Conservation (phyloP, 2,888 invertebrate species). For the Rhamnusium bicolor region DNA sequence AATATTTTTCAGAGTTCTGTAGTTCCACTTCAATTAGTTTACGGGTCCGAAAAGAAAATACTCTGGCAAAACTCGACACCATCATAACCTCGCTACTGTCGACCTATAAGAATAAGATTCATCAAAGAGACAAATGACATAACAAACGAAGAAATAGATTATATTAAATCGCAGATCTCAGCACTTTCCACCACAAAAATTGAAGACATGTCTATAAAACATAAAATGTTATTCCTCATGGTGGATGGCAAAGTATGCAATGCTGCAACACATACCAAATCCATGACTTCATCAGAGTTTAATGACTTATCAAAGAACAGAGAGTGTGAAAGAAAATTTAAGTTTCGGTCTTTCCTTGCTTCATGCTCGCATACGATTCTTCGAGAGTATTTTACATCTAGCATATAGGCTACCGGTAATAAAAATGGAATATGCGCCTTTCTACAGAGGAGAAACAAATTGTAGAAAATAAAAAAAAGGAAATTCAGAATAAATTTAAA, state of each 20-base stretch:
- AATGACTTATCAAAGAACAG: too few relatives aligned
- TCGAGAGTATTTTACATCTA: too few relatives aligned
- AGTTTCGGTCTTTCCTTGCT: too few relatives aligned
- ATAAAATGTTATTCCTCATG: conserved; percentile 48
- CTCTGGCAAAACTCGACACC: conserved; percentile 59
- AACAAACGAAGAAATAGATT: conserved; percentile 53
- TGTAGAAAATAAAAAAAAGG: conserved; percentile 32
- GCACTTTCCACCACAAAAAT: conserved; percentile 3
- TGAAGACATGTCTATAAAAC: conserved; percentile 9
- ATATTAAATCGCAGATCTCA: conserved; percentile 36
- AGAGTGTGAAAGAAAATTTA: too few relatives aligned
- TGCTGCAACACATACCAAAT: conserved; percentile 49
- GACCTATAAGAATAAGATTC: conserved; percentile 57
- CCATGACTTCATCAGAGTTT: too few relatives aligned
- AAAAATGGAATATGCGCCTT: conserved; percentile 4
- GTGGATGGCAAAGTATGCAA: conserved; percentile 60
- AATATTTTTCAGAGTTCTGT: conserved; percentile 60
- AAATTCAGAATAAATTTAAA: conserved; percentile 50
- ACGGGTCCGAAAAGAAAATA: conserved; percentile 40
- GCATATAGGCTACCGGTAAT: conserved; percentile 29
- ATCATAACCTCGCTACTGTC: conserved; percentile 56
- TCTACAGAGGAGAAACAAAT: conserved; percentile 20
- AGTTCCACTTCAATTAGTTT: conserved; percentile 48
- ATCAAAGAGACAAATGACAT: conserved; percentile 52
- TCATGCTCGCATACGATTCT: too few relatives aligned